Evolutionary conservation across 2,113 vertebrate species (phyloP).

Genomic region (Sisor rabdophorus): DNA sequence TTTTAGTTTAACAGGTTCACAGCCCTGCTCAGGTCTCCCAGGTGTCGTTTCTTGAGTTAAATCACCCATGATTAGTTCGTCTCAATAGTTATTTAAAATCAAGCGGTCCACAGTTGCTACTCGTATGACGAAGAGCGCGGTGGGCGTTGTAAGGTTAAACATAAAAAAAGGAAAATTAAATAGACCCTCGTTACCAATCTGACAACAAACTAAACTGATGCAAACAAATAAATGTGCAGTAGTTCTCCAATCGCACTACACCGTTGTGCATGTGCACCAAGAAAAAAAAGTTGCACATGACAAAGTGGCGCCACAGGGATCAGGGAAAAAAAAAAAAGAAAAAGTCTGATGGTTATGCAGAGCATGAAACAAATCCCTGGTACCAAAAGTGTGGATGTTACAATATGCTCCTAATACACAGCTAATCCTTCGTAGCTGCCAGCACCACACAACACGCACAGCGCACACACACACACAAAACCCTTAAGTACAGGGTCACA

Average conservation of each 20-base stretch:
- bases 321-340: not conserved
- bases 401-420: constrained; percentile 1
- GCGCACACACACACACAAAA: not conserved
- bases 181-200: too few species aligned
- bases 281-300: not conserved
- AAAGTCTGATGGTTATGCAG: not conserved
- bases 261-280: not conserved
- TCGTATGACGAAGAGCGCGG: not conserved
- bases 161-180: too few species aligned
- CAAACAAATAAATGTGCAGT: not conserved
- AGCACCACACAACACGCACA: not conserved
- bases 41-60: not conserved
- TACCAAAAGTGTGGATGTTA: not conserved
- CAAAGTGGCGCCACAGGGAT: constrained; percentile 13
- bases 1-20: not conserved
- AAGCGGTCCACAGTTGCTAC: not conserved
- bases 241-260: not conserved
- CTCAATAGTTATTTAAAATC: not conserved
- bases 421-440: constrained; percentile 17
- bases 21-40: not conserved
- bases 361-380: constrained; percentile 8
- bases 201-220: not conserved
- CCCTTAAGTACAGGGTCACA: not conserved
- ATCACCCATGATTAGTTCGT: too few species aligned
- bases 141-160: too few species aligned